Conservation (phyloP, 2,113 vertebrate genomes). For the Acinonyx jubatus region DNA sequence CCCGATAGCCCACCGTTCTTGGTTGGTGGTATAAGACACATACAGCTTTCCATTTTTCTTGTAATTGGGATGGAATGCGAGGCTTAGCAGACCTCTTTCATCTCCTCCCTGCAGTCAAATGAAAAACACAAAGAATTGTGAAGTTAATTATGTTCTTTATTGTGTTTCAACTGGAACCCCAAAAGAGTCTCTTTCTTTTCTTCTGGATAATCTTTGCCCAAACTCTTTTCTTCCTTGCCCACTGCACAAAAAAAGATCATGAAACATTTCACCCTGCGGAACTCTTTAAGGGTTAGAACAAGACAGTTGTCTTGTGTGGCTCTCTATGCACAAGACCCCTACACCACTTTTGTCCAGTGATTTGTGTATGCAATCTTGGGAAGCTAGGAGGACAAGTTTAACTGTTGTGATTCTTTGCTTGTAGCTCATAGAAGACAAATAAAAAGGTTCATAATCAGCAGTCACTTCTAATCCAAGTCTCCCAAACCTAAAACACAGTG, state of each 20-base stretch:
- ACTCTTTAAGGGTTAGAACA: slow-evolving; percentile 88
- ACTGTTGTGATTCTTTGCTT: slow-evolving; percentile 94
- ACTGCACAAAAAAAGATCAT: slow-evolving; percentile 95
- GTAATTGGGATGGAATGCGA: slow-evolving; percentile 99
- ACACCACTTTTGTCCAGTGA: slow-evolving; percentile 92
- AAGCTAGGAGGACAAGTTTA: slow-evolving; percentile 92
- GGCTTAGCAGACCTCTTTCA: slow-evolving; percentile 99
- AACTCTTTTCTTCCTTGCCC: slow-evolving; percentile 88
- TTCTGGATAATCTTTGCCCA: slow-evolving; percentile 88
- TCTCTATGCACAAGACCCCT: slow-evolving; percentile 89
- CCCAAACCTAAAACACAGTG: slow-evolving; percentile 90
- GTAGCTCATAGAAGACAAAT: slow-evolving; percentile 94
- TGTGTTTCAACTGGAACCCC: slow-evolving; percentile 90
- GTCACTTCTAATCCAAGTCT: slow-evolving; percentile 91
- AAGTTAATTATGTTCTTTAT: slow-evolving; percentile 98
- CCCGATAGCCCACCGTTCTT: slow-evolving; percentile 98
- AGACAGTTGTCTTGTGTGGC: slow-evolving; percentile 89
- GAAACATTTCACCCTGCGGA: slow-evolving; percentile 93
- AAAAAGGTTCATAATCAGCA: slow-evolving; percentile 94
- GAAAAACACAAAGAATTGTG: slow-evolving; percentile 97
- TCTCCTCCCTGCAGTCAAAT: slow-evolving; percentile 99
- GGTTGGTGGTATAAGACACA: slow-evolving; percentile 99
- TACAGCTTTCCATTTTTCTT: slow-evolving; percentile 99
- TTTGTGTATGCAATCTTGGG: slow-evolving; percentile 97
- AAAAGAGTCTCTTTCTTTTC: slow-evolving; percentile 86